Evolutionary conservation across 1,140 invertebrate species (phyloP).

Genomic region (Brevipalpus yothersi): DNA sequence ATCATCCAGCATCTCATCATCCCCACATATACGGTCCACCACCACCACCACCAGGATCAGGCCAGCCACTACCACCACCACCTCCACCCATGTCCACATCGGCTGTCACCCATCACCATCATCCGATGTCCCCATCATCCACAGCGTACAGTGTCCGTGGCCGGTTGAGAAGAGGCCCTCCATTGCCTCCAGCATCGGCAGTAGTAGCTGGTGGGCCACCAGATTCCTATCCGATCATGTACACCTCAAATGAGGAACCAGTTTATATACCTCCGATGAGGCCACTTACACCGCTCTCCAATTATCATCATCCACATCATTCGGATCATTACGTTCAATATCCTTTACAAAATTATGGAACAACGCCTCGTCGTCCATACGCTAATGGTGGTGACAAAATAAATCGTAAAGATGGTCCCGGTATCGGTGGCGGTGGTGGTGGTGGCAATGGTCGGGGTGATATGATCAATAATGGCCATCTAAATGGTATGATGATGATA

Average conservation of each 20-base stretch:
- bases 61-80: constrained; percentile 10
- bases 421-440: not conserved
- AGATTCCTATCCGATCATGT: not conserved
- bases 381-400: not conserved
- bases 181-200: not conserved
- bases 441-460: not conserved
- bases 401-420: not conserved
- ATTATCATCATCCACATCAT: not conserved
- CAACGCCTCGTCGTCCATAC: not conserved
- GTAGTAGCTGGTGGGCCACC: not conserved
- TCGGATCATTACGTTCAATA: not conserved
- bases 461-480: not conserved
- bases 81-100: constrained; percentile 14
- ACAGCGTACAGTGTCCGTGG: not conserved
- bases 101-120: constrained; percentile 2
- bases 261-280: constrained; percentile 1
- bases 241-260: not conserved
- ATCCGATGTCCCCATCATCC: not conserved
- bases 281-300: not conserved
- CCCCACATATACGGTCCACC: not conserved
- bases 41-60: not conserved
- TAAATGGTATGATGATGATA: not conserved
- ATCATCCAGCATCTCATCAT: not conserved
- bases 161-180: not conserved
- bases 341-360: not conserved